Conservation (phyloP, 2,113 vertebrate species). For the Cynoglossus semilaevis region DNA sequence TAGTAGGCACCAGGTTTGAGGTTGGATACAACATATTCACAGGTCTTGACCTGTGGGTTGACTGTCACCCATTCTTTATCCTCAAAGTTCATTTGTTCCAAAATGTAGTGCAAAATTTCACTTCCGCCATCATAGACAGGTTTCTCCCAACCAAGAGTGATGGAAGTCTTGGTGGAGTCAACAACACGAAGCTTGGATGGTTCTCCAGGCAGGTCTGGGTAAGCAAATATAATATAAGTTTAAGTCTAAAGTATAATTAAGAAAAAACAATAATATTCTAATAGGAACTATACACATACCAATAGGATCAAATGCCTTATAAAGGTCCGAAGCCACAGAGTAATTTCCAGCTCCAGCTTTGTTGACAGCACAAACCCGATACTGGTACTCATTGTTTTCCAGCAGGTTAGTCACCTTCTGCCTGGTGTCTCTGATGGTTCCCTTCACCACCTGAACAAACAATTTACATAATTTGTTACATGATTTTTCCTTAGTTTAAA, state of each 20-base stretch:
- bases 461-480: not conserved
- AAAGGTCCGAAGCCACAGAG: conserved; percentile 91
- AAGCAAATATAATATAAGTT: conserved; percentile 40
- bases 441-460: conserved; percentile 81
- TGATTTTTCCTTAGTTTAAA: too few relatives aligned
- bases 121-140: conserved; percentile 96
- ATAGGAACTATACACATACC: conserved; percentile 74
- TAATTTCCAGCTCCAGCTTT: conserved; percentile 93
- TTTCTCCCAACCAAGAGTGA: conserved; percentile 93
- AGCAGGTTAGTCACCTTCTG: conserved; percentile 89
- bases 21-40: conserved; percentile 91
- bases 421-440: conserved; percentile 93
- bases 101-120: conserved; percentile 85
- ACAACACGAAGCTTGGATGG: conserved; percentile 90
- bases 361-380: conserved; percentile 91
- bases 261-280: not conserved
- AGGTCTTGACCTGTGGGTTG: conserved; percentile 88
- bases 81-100: conserved; percentile 87
- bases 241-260: not conserved
- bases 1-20: conserved; percentile 90
- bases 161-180: conserved; percentile 94
- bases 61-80: conserved; percentile 89
- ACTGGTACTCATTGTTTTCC: conserved; percentile 91
- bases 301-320: conserved; percentile 90
- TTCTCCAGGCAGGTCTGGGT: conserved; percentile 88